Evolutionary conservation across 1,140 invertebrate genomes (phyloP).

Genomic region (Aphis gossypii): DNA sequence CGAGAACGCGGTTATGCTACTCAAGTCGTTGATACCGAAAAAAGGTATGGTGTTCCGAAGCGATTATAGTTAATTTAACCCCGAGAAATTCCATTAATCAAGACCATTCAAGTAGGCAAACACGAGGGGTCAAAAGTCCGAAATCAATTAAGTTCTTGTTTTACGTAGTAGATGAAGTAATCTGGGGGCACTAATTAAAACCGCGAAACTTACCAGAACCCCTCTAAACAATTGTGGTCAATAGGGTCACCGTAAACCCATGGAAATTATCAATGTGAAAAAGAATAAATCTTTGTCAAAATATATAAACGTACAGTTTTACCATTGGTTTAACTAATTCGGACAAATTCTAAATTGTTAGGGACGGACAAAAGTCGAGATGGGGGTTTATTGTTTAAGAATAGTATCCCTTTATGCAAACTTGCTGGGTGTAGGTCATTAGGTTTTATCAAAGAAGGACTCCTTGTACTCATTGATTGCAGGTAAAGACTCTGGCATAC

Average conservation of each 20-base stretch:
- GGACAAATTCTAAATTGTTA: not conserved
- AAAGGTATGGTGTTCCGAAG: constrained; percentile 78
- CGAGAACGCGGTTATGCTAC: constrained; percentile 92
- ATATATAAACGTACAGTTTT: not conserved
- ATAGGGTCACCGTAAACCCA: constrained; percentile 23
- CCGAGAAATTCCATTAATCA: constrained; percentile 55
- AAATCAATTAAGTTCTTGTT: constrained; percentile 57
- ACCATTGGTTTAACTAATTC: not conserved
- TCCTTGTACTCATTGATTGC: constrained; percentile 64
- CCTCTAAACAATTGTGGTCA: constrained; percentile 39
- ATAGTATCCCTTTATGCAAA: not conserved
- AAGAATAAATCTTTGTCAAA: constrained; percentile 52
- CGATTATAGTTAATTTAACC: constrained; percentile 56
- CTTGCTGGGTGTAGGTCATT: constrained; percentile 15
- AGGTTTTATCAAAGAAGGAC: constrained; percentile 57
- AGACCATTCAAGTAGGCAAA: constrained; percentile 57
- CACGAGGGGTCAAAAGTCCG: constrained; percentile 54
- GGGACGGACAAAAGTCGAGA: not conserved
- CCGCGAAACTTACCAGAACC: constrained; percentile 28
- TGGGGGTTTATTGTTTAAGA: not conserved
- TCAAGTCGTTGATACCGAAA: constrained; percentile 97
- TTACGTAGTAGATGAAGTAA: constrained; percentile 37
- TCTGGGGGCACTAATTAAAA: constrained; percentile 52
- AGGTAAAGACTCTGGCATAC: constrained; percentile 81
- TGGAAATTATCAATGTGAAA: constrained; percentile 23